A percentile compares a stretch with the other conserved stretches of the same genome.
Evolutionary conservation across 2,888 invertebrate genomes (phyloP).

Genomic region (Plebejus melissa): DNA sequence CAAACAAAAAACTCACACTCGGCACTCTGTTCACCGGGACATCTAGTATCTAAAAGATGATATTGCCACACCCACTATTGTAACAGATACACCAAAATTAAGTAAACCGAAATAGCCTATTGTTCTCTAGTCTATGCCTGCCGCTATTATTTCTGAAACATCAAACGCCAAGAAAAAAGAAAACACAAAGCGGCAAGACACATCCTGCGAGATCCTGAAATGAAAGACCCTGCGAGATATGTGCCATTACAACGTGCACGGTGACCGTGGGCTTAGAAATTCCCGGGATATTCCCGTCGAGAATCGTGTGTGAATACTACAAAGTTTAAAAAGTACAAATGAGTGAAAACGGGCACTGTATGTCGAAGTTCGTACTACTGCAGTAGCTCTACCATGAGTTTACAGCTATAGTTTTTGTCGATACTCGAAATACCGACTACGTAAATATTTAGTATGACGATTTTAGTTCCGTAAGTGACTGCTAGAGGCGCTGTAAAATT

Average conservation of each 20-base stretch:
- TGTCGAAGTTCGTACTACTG: no score
- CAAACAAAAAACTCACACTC: no score
- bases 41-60: background rate
- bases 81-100: background rate
- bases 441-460: no score
- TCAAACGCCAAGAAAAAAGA: slow-evolving; percentile 43
- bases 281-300: background rate
- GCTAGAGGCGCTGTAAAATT: no score
- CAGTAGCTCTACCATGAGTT: no score
- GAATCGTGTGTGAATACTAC: background rate
- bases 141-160: slow-evolving; percentile 25
- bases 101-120: background rate
- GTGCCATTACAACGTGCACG: slow-evolving; percentile 41
- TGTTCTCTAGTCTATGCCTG: background rate
- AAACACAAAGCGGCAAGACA: slow-evolving; percentile 40
- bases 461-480: no score
- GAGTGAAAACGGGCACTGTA: no score
- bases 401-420: no score
- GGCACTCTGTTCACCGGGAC: no score
- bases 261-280: background rate
- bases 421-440: no score
- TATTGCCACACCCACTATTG: slow-evolving; percentile 2
- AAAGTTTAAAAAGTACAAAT: background rate
- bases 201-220: slow-evolving; percentile 33
- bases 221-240: slow-evolving; percentile 42